These are phyloP conservation scores for Microctonus brassicae DNA, from an alignment of 2,888 invertebrate species.

Conservation along the genomic window DNA sequence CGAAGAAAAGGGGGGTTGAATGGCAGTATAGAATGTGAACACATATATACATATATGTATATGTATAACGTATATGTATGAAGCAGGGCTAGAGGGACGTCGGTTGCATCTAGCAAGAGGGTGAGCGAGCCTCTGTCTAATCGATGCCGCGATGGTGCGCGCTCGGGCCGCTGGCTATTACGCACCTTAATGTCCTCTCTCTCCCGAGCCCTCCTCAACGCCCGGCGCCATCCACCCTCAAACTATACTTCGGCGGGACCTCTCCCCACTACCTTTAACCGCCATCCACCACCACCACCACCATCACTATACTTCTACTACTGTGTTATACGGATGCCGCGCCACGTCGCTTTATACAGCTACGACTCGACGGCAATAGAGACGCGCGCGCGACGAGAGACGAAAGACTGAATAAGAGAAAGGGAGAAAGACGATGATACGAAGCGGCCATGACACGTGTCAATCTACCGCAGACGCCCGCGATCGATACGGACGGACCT, in stretches of 20 bases:
- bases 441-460: constrained; percentile 70
- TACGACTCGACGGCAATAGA: constrained; percentile 9
- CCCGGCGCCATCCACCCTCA: constrained; percentile 40
- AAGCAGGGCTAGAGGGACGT: constrained; percentile 44
- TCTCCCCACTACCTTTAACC: constrained; percentile 1
- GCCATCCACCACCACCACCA: constrained; percentile 33
- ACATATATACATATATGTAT: constrained; percentile 40
- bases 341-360: constrained; percentile 36
- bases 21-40: background rate
- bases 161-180: constrained; percentile 69
- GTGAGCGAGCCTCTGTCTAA: constrained; percentile 67
- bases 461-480: constrained; percentile 69
- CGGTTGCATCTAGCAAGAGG: constrained; percentile 61
- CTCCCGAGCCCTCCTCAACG: constrained; percentile 40
- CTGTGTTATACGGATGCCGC: constrained; percentile 18
- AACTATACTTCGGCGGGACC: constrained; percentile 3
- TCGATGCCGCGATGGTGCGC: constrained; percentile 70
- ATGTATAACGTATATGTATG: constrained; percentile 40
- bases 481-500: constrained; percentile 69
- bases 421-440: constrained; percentile 24
- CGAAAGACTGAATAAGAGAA: constrained; percentile 1
- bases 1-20: constrained; percentile 31
- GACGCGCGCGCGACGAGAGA: background rate
- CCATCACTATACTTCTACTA: constrained; percentile 35
- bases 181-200: constrained; percentile 68